Evolutionary conservation across 2,888 invertebrate genomes (phyloP).

Genomic region (Andricus quercusramuli): DNA sequence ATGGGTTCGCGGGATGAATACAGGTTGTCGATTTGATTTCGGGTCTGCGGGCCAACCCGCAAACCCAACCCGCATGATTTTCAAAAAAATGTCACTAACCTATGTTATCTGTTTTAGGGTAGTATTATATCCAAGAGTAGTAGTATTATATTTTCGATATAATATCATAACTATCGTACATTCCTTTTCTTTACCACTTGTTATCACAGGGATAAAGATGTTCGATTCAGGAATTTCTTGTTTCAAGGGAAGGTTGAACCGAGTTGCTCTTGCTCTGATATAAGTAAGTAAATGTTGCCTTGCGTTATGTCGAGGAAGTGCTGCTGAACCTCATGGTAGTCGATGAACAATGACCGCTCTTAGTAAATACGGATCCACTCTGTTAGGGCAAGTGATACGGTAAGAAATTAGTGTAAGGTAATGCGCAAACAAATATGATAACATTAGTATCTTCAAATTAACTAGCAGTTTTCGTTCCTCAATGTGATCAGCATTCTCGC

Average conservation of each 20-base stretch:
- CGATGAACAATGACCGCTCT: background rate
- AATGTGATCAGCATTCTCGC: background rate
- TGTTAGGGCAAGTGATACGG: background rate
- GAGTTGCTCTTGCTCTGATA: slow-evolving; percentile 1
- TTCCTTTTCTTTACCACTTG: background rate
- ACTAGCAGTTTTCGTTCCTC: background rate
- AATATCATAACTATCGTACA: background rate
- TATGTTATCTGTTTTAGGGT: no score
- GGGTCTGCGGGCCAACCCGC: no score
- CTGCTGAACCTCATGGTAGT: background rate
- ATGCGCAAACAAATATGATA: background rate
- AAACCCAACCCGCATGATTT: no score
- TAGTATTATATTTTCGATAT: background rate
- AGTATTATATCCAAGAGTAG: no score
- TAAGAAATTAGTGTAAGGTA: slow-evolving; percentile 6
- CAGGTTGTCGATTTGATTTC: no score
- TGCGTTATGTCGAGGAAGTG: background rate
- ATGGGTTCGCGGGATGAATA: no score
- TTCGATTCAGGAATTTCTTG: background rate
- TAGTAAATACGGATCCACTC: background rate
- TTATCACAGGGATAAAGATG: background rate
- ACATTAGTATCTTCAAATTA: slow-evolving; percentile 18
- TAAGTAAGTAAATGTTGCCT: background rate
- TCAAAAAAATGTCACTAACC: no score
- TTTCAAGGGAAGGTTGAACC: background rate